These are phyloP conservation scores for Oeneis ivallda DNA, from an alignment of 2,888 invertebrate species.

Conservation along the genomic window DNA sequence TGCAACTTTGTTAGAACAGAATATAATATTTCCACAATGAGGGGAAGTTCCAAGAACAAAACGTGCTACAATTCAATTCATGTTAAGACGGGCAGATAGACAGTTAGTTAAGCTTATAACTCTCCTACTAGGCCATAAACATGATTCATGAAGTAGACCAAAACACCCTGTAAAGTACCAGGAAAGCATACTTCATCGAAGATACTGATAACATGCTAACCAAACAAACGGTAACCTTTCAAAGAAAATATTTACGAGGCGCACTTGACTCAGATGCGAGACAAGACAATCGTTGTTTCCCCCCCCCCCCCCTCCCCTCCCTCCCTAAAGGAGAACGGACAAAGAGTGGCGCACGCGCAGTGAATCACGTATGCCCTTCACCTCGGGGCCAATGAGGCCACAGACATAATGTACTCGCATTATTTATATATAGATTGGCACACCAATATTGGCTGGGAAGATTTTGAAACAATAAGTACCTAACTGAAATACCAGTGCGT, in stretches of 20 bases:
- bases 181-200: neutral
- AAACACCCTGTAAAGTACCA: neutral
- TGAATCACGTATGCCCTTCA: slow-evolving; percentile 38
- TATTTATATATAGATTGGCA: neutral
- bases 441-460: neutral
- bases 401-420: neutral
- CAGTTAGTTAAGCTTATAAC: no score
- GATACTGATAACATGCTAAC: neutral
- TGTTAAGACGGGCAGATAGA: no score
- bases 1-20: no score
- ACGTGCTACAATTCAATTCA: no score
- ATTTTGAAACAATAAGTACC: no score
- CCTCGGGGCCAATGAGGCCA: slow-evolving; percentile 13
- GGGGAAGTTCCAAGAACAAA: no score
- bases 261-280: slow-evolving; percentile 1
- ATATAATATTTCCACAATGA: no score
- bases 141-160: no score
- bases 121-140: no score
- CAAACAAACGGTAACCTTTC: neutral
- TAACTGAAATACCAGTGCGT: no score
- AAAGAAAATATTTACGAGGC: neutral
- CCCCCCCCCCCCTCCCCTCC: neutral
- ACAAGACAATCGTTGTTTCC: neutral
- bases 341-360: slow-evolving; percentile 17
- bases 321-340: neutral